These are phyloP conservation scores for Erinaceus europaeus DNA, from an alignment of 2,113 vertebrate genomes.

Conservation along the genomic window DNA sequence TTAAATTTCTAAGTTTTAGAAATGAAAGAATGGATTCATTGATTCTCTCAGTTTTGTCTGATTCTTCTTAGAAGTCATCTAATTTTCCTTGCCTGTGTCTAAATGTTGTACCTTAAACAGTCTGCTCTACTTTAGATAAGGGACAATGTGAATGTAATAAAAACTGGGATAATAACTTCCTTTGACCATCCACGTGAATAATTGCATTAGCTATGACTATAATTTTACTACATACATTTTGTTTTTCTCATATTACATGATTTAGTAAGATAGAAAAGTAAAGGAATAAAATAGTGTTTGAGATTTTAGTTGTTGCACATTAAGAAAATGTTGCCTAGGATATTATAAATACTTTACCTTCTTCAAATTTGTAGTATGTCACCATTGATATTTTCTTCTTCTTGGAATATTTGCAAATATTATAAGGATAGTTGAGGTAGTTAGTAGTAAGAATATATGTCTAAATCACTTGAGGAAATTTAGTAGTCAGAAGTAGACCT, in stretches of 20 bases:
- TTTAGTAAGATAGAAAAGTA: conserved; percentile 17
- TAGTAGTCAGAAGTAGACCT: not conserved
- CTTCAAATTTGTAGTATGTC: not conserved
- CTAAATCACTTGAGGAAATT: not conserved
- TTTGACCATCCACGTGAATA: not conserved
- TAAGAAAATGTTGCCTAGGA: not conserved
- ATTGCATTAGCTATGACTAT: not conserved
- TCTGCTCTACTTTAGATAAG: not conserved
- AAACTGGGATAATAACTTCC: not conserved
- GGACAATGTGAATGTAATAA: not conserved
- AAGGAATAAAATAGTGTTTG: not conserved
- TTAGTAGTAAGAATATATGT: not conserved
- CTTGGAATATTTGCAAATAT: not conserved
- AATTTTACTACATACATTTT: not conserved
- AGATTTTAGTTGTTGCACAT: not conserved
- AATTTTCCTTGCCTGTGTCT: not conserved
- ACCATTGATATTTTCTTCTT: conserved; percentile 21
- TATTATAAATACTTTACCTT: not conserved
- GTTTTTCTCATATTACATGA: not conserved
- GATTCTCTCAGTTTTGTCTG: not conserved
- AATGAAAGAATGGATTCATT: not conserved
- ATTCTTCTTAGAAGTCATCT: not conserved
- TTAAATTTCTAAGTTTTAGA: not conserved
- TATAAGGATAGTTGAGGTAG: not conserved
- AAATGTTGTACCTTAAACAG: not conserved